Evolutionary conservation across 2,113 vertebrate species (phyloP).

Genomic region (Pogona vitticeps): DNA sequence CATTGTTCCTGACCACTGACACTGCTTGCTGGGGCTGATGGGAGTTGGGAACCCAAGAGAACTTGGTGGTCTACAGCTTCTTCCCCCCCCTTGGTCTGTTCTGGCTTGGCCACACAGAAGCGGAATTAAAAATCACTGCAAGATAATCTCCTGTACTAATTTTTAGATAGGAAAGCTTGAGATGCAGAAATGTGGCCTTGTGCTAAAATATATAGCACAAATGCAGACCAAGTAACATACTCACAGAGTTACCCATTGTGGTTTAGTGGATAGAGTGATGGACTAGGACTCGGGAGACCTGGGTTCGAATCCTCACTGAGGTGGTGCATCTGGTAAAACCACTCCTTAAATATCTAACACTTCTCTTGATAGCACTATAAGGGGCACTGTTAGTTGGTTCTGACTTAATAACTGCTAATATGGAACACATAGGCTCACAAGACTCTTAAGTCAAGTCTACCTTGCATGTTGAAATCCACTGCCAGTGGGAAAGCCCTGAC

Average conservation of each 20-base stretch:
- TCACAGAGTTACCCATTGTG: too few species aligned
- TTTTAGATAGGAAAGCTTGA: neutral
- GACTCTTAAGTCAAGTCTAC: neutral
- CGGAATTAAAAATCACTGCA: neutral
- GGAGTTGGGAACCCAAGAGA: neutral
- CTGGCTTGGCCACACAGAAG: neutral
- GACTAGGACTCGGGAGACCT: too few species aligned
- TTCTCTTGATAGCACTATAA: too few species aligned
- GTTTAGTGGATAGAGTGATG: too few species aligned
- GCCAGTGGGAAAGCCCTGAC: neutral
- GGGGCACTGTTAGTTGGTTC: too few species aligned
- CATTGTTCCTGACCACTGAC: neutral
- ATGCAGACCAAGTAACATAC: neutral
- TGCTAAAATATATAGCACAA: neutral
- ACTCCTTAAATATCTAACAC: too few species aligned
- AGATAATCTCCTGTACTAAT: neutral
- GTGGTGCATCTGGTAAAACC: too few species aligned
- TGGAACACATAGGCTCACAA: neutral
- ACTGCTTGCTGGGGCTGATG: neutral
- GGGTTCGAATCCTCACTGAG: too few species aligned
- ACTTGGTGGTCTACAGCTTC: neutral
- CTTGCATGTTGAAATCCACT: neutral
- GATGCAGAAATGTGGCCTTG: too few species aligned
- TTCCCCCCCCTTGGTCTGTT: neutral
- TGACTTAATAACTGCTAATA: too few species aligned